Conservation (phyloP, 2,797 vertebrate species). For the Ctenosaura bakeri region DNA sequence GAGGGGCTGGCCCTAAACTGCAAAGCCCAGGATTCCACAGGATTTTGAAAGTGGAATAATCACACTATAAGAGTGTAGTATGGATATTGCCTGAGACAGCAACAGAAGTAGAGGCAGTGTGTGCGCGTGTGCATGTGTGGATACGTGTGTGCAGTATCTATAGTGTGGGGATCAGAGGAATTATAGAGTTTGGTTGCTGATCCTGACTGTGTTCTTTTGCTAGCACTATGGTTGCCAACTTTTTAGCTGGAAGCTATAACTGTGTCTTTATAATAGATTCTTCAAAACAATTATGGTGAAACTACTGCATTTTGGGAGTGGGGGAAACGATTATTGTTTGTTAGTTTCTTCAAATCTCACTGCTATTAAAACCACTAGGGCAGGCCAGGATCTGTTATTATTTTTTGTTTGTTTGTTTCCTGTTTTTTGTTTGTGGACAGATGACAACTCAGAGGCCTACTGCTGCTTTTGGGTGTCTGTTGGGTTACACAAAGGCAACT, state of each 20-base stretch:
- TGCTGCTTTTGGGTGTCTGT: not conserved
- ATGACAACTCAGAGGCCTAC: not conserved
- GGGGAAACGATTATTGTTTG: not conserved
- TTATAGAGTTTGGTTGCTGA: not conserved
- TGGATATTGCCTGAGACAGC: too few relatives aligned
- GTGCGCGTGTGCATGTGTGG: too few relatives aligned
- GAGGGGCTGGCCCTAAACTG: too few relatives aligned
- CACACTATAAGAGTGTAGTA: too few relatives aligned
- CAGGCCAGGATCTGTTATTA: not conserved
- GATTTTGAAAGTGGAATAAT: too few relatives aligned
- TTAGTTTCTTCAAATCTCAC: not conserved
- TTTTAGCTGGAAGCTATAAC: not conserved
- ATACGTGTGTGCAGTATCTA: not conserved
- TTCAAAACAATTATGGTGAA: not conserved
- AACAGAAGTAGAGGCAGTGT: not conserved
- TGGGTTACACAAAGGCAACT: not conserved
- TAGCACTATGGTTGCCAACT: not conserved
- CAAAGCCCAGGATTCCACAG: too few relatives aligned
- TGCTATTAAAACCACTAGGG: not conserved
- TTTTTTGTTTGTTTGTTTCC: not conserved
- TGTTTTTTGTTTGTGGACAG: not conserved
- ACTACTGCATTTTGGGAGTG: too few relatives aligned
- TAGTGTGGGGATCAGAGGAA: not conserved
- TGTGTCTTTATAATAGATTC: slow-evolving; percentile 2
- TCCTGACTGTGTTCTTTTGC: not conserved